Conservation (phyloP, 2,797 vertebrate species). For the Manis crassicaudata region DNA sequence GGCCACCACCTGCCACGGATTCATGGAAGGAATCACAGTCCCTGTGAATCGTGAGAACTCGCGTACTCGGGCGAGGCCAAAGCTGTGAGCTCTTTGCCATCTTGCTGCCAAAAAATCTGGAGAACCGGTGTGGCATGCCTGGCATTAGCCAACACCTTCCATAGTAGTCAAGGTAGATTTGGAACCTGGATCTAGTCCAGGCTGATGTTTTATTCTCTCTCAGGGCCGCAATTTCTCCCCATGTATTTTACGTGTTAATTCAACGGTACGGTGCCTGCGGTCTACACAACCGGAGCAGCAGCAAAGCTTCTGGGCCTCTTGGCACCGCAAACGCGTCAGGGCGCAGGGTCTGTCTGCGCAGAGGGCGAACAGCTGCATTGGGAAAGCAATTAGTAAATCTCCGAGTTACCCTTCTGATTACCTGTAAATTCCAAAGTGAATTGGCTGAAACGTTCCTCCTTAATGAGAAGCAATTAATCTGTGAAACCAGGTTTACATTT, state of each 20-base stretch:
- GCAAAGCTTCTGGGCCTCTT: neutral
- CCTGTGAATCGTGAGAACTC: neutral
- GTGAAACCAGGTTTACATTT: conserved; percentile 67
- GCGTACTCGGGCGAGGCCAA: neutral
- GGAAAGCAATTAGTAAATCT: conserved; percentile 67
- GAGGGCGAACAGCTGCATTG: neutral
- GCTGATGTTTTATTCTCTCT: neutral
- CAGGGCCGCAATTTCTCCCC: neutral
- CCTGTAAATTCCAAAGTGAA: conserved; percentile 71
- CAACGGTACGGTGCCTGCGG: neutral
- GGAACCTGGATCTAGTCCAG: neutral
- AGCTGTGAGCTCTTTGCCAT: neutral
- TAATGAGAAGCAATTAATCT: conserved; percentile 79
- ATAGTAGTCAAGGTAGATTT: neutral
- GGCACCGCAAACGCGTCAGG: too few relatives aligned
- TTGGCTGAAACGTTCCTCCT: conserved; percentile 68
- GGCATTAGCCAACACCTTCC: neutral
- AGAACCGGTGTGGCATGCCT: neutral
- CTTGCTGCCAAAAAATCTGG: neutral
- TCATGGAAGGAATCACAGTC: neutral
- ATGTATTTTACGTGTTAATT: neutral
- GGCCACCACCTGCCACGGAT: neutral
- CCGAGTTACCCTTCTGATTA: conserved; percentile 66
- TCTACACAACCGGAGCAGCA: neutral
- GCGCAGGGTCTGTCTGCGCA: neutral